A percentile compares a stretch with the other conserved stretches of the same genome.
Evolutionary conservation across 2,797 vertebrate genomes (phyloP).

Genomic region (Chaetophractus vellerosus): DNA sequence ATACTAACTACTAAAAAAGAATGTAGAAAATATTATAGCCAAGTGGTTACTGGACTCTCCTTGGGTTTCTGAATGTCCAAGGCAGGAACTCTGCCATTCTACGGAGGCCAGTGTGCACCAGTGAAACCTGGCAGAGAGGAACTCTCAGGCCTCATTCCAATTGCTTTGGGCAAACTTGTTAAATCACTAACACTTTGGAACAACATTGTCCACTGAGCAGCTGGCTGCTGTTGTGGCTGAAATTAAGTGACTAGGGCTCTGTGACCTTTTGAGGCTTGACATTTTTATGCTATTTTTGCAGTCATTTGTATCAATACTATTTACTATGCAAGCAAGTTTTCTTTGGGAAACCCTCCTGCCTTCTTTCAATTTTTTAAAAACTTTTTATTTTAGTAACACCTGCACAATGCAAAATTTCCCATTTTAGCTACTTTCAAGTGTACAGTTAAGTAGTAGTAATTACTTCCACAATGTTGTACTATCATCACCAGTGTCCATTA

Average conservation of each 20-base stretch:
- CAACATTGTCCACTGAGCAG: slow-evolving; percentile 65
- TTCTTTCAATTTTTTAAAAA: neutral
- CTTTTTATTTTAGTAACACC: too few species aligned
- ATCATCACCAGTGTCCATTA: too few species aligned
- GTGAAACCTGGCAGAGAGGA: slow-evolving; percentile 63
- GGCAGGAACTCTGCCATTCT: neutral
- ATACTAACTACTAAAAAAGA: neutral
- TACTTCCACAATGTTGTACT: too few species aligned
- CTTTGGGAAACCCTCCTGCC: neutral
- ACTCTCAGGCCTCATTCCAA: slow-evolving; percentile 54
- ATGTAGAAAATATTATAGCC: neutral
- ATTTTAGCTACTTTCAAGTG: too few species aligned
- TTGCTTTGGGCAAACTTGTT: slow-evolving; percentile 80
- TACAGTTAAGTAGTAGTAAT: too few species aligned
- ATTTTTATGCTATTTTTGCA: slow-evolving; percentile 40
- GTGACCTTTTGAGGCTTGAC: slow-evolving; percentile 14
- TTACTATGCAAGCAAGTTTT: neutral
- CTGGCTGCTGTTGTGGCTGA: slow-evolving; percentile 56
- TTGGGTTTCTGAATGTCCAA: neutral
- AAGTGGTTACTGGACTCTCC: neutral
- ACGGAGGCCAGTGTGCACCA: neutral
- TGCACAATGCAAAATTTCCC: too few species aligned
- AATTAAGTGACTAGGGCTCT: slow-evolving; percentile 24
- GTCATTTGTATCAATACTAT: slow-evolving; percentile 60
- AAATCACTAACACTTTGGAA: slow-evolving; percentile 76